A percentile compares a stretch with the other conserved stretches of the same genome.
These are phyloP conservation scores for Lota lota DNA, from an alignment of 2,113 vertebrate species.

Conservation along the genomic window DNA sequence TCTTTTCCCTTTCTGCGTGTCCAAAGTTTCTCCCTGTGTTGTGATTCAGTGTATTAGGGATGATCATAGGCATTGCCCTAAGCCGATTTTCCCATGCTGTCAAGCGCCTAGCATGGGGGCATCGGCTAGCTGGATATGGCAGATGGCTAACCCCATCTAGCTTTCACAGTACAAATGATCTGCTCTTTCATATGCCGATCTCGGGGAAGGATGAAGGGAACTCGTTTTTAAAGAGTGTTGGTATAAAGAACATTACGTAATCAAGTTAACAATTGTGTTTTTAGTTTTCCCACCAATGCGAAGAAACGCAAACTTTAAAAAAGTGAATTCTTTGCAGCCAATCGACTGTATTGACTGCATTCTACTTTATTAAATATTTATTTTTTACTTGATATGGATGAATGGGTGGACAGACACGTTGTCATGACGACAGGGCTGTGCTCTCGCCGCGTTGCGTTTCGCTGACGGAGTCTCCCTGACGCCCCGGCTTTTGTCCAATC, in stretches of 20 bases:
- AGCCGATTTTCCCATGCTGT: conserved; percentile 66
- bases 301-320: background rate
- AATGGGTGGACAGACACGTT: conserved; percentile 73
- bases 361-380: conserved; percentile 58
- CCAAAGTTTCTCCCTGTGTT: conserved; percentile 12
- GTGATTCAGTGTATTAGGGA: conserved; percentile 36
- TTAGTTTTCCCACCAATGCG: conserved; percentile 2
- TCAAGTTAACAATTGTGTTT: conserved; percentile 65
- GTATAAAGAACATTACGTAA: conserved; percentile 69
- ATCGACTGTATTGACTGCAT: conserved; percentile 15
- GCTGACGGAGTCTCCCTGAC: conserved; percentile 87
- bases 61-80: conserved; percentile 45
- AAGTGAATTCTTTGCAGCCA: conserved; percentile 7
- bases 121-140: conserved; percentile 42
- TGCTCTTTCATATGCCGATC: conserved; percentile 59
- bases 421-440: conserved; percentile 77
- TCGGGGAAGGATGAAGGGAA: conserved; percentile 64
- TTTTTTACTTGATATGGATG: conserved; percentile 55
- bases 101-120: conserved; percentile 60
- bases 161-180: conserved; percentile 71
- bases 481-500: conserved; percentile 89
- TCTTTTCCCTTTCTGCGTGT: conserved; percentile 2
- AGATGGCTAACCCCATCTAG: conserved; percentile 79
- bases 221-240: conserved; percentile 65
- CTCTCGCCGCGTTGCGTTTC: conserved; percentile 65